phyloP scores from a whole-genome alignment of 2,797 vertebrate species.

The Chanos chanos region DNA sequence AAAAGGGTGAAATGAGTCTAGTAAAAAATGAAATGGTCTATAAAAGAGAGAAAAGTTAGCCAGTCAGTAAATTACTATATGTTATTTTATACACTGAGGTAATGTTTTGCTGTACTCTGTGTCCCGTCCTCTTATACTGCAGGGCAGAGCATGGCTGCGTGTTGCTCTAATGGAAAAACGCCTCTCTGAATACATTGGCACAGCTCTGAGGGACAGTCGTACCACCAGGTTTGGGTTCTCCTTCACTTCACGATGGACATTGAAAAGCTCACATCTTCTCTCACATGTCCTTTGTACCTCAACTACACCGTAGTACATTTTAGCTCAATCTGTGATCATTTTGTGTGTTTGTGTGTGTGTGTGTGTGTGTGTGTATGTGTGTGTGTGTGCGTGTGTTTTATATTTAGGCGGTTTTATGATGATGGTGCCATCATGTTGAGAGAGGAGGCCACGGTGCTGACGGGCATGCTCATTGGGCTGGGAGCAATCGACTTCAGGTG shows the following conservation, averaged over 20 bases:
- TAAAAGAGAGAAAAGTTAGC: no score
- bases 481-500: constrained; percentile 87
- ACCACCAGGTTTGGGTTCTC: constrained; percentile 74
- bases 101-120: not conserved
- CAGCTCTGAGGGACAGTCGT: constrained; percentile 77
- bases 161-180: constrained; percentile 87
- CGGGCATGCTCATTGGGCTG: constrained; percentile 83
- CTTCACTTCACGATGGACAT: no score
- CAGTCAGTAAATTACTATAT: no score
- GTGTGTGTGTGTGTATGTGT: constrained; percentile 17
- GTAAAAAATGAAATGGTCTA: no score
- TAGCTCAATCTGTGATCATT: no score
- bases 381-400: constrained; percentile 27
- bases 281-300: no score
- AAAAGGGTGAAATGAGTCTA: no score
- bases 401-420: constrained; percentile 82
- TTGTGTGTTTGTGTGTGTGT: not conserved
- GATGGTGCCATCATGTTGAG: constrained; percentile 83
- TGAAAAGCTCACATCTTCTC: no score
- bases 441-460: constrained; percentile 81
- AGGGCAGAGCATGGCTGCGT: constrained; percentile 85
- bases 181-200: constrained; percentile 83
- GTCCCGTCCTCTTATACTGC: constrained; percentile 15
- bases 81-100: not conserved
- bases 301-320: no score